phyloP scores from a whole-genome alignment of 1,140 invertebrate species.

The Drosophila albomicans region DNA sequence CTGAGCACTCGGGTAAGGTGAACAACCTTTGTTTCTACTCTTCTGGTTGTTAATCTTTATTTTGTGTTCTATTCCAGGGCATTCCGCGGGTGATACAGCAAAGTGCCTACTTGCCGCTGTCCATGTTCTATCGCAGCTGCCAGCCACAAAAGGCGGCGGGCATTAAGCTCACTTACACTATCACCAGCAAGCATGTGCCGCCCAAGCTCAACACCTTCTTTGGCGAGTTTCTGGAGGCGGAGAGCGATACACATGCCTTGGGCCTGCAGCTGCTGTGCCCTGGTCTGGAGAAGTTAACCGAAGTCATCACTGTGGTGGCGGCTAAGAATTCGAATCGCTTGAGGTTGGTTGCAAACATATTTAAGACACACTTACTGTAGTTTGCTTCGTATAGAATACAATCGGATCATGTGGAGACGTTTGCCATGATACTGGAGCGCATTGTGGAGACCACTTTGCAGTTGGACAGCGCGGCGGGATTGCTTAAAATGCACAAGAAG shows the following conservation, averaged over 20 bases:
- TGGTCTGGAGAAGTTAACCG: conserved; percentile 62
- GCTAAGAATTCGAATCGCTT: conserved; percentile 82
- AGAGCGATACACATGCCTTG: conserved; percentile 70
- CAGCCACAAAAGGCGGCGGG: conserved; percentile 76
- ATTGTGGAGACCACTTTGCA: conserved; percentile 62
- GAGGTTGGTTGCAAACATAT: conserved; percentile 34
- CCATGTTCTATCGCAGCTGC: conserved; percentile 72
- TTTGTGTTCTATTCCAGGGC: conserved; percentile 43
- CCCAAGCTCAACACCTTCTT: conserved; percentile 73
- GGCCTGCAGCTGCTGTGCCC: conserved; percentile 73
- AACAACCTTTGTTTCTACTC: background rate
- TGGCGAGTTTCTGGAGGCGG: conserved; percentile 61
- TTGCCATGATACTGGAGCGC: conserved; percentile 73
- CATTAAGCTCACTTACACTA: conserved; percentile 78
- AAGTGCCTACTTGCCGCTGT: conserved; percentile 64
- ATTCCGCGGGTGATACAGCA: conserved; percentile 75
- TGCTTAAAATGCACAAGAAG: conserved; percentile 68
- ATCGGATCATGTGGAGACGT: conserved; percentile 76
- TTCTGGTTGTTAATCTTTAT: background rate
- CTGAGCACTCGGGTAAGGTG: conserved; percentile 63
- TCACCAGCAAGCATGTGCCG: conserved; percentile 61
- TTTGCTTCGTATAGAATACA: conserved; percentile 61
- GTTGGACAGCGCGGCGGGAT: conserved; percentile 48
- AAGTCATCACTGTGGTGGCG: conserved; percentile 76
- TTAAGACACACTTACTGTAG: background rate